These are phyloP conservation scores for Drosophila suzukii DNA, from an alignment of 1,140 invertebrate genomes.

Conservation along the genomic window DNA sequence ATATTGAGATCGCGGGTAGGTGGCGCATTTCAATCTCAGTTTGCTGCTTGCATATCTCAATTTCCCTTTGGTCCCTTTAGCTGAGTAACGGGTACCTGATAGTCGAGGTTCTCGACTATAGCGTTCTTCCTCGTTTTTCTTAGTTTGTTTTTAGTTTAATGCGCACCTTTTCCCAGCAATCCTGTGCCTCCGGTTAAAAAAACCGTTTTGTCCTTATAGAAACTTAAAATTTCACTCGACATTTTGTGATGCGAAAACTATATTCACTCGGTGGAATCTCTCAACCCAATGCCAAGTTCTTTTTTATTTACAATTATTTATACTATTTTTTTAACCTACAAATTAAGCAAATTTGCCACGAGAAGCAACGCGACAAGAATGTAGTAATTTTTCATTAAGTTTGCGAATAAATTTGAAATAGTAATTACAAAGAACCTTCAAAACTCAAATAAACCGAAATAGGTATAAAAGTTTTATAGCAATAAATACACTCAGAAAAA, in stretches of 20 bases:
- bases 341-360: neutral
- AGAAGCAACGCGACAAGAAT: slow-evolving; percentile 1
- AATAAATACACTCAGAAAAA: too few relatives aligned
- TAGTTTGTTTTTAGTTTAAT: neutral
- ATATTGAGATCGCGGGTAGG: too few relatives aligned
- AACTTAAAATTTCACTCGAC: slow-evolving; percentile 84
- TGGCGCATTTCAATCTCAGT: too few relatives aligned
- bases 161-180: slow-evolving; percentile 89
- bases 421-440: neutral
- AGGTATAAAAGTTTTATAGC: too few relatives aligned
- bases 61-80: too few relatives aligned
- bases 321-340: neutral
- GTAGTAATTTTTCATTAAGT: neutral
- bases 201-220: slow-evolving; percentile 86
- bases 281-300: neutral
- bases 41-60: too few relatives aligned
- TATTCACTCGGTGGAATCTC: neutral
- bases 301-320: slow-evolving; percentile 2
- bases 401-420: neutral
- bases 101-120: too few relatives aligned
- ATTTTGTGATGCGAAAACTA: slow-evolving; percentile 5
- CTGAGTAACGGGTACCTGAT: too few relatives aligned
- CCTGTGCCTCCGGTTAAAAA: slow-evolving; percentile 90
- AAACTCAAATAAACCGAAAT: too few relatives aligned
- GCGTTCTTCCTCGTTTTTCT: too few relatives aligned